Base-by-base conservation (phyloP, 2,113 vertebrate genomes). In the Vidua chalybeata region DNA sequence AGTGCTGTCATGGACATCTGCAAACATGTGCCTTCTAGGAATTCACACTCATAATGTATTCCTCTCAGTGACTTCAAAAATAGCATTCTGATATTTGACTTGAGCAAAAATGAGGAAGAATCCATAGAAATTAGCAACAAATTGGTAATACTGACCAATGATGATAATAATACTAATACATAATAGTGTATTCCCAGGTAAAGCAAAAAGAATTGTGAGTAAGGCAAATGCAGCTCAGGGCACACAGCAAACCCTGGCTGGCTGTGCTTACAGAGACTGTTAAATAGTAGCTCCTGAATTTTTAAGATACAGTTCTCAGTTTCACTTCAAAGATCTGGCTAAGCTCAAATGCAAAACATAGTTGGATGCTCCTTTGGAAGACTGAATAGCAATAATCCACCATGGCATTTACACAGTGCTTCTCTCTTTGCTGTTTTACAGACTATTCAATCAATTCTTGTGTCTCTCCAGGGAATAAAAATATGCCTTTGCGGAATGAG, bases 21-120 rank as follows among this genome's bases (percentile, higher is more conserved):
- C 91, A 73, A 94, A 75, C 41, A 80, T 35, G 6, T 94, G 71
- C 82, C 80, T 94, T 95, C 84, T 49, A 63, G 68, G 91, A 84
- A 73, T 56, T 72, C 2, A 0, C 14, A 26, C 18, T 62, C 88
- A 63, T 74, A 90, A 74, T 73, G n/a, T 49, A 39, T 55, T 86
- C 46, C 87, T 97, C 15, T 22, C 27, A n/a, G 45, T 69, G 48
- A 15, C 41, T 90, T 88, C 46, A 80, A 76, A 91, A 77, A 26
- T 6, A 63, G 3, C 17, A 22, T 54, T 78, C 43, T 74, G 33
- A 28, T 93, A 66, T 82, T 93, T 96, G 64, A 76, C 9, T 67
- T 77, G 68, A 66, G 28, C 6, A 27, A 69, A 14, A 85, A 28
- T 3, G 0, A 76, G 9, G 18, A 74, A 18, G 30, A 88, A 41